These are phyloP conservation scores for Myripristis jacobus DNA, from an alignment of 2,797 vertebrate genomes.

Conservation along the genomic window DNA sequence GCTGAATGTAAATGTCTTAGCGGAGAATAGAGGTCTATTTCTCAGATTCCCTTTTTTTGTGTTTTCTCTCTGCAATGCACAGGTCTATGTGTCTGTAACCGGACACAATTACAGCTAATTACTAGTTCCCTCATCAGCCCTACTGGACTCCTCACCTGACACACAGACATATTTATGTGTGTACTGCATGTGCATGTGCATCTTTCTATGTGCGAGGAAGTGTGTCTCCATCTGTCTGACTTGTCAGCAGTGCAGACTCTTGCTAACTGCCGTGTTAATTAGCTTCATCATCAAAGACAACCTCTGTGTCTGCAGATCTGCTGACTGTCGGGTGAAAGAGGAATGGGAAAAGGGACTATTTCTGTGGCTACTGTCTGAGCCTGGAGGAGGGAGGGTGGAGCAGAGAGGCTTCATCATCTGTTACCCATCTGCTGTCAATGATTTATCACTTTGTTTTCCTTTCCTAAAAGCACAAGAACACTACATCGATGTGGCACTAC, in stretches of 20 bases:
- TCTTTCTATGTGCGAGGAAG: neutral
- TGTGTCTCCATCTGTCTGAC: slow-evolving; percentile 34
- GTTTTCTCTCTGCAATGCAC: neutral
- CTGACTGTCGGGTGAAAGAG: slow-evolving; percentile 63
- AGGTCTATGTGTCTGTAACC: slow-evolving; percentile 19
- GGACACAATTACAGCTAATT: slow-evolving; percentile 48
- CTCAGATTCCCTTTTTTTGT: neutral
- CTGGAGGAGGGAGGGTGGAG: slow-evolving; percentile 47
- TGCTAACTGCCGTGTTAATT: slow-evolving; percentile 81
- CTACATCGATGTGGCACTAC: slow-evolving; percentile 37
- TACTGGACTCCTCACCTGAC: slow-evolving; percentile 6
- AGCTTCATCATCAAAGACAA: slow-evolving; percentile 72
- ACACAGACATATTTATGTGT: slow-evolving; percentile 4
- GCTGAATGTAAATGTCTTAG: neutral
- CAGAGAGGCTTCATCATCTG: slow-evolving; percentile 56
- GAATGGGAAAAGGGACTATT: slow-evolving; percentile 24
- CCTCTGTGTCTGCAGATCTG: slow-evolving; percentile 60
- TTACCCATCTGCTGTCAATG: slow-evolving; percentile 57
- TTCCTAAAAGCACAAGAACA: slow-evolving; percentile 48
- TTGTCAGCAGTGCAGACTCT: slow-evolving; percentile 67
- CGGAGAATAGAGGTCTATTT: neutral
- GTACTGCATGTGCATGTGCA: neutral
- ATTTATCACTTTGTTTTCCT: slow-evolving; percentile 72
- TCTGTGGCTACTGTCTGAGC: slow-evolving; percentile 45
- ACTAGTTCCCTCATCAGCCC: slow-evolving; percentile 28